These are phyloP conservation scores for Alethe castanea DNA, from an alignment of 2,113 vertebrate species.

Conservation along the genomic window DNA sequence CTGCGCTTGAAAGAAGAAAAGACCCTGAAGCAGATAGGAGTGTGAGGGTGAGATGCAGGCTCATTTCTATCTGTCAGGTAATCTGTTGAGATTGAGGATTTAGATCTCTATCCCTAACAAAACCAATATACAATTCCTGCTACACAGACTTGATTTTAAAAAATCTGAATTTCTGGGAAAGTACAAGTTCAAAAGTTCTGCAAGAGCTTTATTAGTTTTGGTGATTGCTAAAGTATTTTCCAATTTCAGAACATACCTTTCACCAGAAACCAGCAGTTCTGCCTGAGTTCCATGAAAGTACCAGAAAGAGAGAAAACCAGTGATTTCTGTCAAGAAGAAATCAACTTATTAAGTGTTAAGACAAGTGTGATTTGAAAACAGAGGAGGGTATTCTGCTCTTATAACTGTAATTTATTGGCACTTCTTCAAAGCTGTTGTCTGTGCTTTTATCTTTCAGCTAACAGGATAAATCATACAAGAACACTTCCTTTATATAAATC, in stretches of 20 bases:
- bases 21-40: neutral
- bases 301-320: neutral
- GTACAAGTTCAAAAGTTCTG: neutral
- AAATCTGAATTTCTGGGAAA: neutral
- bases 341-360: neutral
- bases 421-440: neutral
- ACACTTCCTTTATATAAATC: neutral
- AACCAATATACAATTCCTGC: neutral
- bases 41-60: neutral
- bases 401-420: neutral
- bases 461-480: neutral
- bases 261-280: neutral
- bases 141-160: neutral
- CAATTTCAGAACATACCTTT: neutral
- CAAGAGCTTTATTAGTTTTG: neutral
- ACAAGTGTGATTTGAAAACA: neutral
- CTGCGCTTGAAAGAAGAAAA: neutral
- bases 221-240: neutral
- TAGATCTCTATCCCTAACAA: neutral
- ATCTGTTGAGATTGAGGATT: neutral
- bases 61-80: neutral
- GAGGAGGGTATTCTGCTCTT: neutral
- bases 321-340: neutral
- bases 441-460: neutral
- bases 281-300: neutral